These are phyloP conservation scores for Diorhabda carinulata DNA, from an alignment of 1,140 invertebrate species.

Conservation along the genomic window DNA sequence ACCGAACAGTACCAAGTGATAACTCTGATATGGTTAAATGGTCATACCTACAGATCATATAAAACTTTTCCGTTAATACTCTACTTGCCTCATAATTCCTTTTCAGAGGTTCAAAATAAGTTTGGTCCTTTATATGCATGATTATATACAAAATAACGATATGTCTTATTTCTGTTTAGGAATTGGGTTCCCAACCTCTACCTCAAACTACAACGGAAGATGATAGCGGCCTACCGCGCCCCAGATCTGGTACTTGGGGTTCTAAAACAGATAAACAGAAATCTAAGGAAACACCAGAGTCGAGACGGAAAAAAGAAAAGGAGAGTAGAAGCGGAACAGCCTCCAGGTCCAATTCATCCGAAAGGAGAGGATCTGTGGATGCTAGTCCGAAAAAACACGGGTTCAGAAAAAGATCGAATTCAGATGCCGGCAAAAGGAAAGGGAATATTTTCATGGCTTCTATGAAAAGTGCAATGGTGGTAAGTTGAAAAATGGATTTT, in stretches of 20 bases:
- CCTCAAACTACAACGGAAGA: constrained; percentile 50
- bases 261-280: constrained; percentile 51
- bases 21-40: no score
- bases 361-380: constrained; percentile 58
- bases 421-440: constrained; percentile 68
- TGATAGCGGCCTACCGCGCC: constrained; percentile 38
- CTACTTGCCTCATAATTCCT: no score
- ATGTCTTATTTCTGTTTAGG: constrained; percentile 46
- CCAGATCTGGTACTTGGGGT: constrained; percentile 59
- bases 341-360: constrained; percentile 55
- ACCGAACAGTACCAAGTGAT: no score
- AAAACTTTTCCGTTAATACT: no score
- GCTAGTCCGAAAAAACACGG: constrained; percentile 66
- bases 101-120: no score
- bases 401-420: constrained; percentile 77
- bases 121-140: no score
- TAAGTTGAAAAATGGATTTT: constrained; percentile 45
- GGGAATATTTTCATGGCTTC: constrained; percentile 66
- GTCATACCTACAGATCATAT: no score
- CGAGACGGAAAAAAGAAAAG: constrained; percentile 37
- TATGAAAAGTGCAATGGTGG: constrained; percentile 74
- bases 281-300: constrained; percentile 20
- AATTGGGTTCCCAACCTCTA: constrained; percentile 61
- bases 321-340: constrained; percentile 47
- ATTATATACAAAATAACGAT: no score